Percentiles rank a stretch among this genome's conserved stretches.
Evolutionary conservation across 2,113 vertebrate species (phyloP).

Genomic region (Natator depressus): DNA sequence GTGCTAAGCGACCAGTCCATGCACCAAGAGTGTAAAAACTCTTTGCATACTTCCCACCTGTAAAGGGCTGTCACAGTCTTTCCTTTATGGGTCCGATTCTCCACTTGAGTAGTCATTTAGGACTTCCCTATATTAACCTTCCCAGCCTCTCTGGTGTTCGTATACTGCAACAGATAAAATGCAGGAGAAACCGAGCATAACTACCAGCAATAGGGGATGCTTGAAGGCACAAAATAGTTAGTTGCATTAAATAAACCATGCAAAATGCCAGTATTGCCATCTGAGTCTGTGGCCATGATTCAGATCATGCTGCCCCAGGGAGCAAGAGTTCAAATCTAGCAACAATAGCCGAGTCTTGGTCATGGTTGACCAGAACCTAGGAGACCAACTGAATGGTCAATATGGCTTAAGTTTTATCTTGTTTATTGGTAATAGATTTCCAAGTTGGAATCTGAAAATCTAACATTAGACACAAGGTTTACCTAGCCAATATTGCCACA

Average conservation of each 20-base stretch:
- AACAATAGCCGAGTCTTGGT: accelerated
- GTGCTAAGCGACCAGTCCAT: accelerated
- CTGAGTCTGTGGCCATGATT: not conserved
- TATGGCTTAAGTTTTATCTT: not conserved
- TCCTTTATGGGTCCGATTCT: not conserved
- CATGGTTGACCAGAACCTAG: not conserved
- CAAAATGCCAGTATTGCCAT: not conserved
- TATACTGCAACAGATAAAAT: not conserved
- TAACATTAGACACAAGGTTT: not conserved
- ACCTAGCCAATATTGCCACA: not conserved
- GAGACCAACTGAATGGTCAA: not conserved
- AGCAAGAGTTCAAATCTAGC: not conserved
- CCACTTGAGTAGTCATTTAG: not conserved
- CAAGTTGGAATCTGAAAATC: not conserved
- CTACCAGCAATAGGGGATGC: not conserved
- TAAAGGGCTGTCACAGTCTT: not conserved
- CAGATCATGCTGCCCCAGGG: not conserved
- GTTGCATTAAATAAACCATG: not conserved
- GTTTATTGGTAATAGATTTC: not conserved
- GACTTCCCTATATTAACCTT: not conserved
- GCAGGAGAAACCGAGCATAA: not conserved
- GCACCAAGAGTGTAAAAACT: not conserved
- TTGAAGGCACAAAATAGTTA: not conserved
- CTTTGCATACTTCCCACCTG: not conserved
- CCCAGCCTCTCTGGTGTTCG: not conserved